phyloP scores from a whole-genome alignment of 2,797 vertebrate genomes.

The Glossophaga mutica region DNA sequence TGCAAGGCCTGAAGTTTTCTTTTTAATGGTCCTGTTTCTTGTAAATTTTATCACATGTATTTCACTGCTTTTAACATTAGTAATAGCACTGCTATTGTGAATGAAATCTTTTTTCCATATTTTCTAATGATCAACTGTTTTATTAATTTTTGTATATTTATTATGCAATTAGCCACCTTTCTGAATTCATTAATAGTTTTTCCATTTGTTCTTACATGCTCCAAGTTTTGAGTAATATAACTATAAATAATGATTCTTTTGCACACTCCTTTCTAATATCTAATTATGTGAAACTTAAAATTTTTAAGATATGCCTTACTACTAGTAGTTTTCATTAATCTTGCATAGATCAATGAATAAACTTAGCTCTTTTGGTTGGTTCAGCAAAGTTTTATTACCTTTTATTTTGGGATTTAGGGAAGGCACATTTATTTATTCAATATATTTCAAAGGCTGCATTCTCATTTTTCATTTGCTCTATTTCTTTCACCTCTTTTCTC shows the following conservation, averaged over 20 bases:
- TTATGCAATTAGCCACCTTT: neutral
- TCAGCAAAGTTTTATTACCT: neutral
- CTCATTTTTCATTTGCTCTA: neutral
- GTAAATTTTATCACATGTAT: neutral
- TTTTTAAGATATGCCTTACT: neutral
- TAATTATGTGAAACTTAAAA: neutral
- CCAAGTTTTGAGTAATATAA: neutral
- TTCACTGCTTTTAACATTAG: constrained; percentile 11
- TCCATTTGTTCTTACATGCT: neutral
- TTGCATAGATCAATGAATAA: neutral
- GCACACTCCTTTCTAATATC: neutral
- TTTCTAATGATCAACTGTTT: neutral
- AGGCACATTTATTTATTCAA: neutral
- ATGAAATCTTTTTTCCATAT: neutral
- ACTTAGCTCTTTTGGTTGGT: neutral
- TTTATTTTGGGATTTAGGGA: neutral
- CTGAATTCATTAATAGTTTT: constrained; percentile 5
- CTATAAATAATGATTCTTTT: neutral
- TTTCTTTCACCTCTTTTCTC: neutral
- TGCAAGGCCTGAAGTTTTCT: neutral
- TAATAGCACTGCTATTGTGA: neutral
- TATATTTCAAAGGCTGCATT: neutral
- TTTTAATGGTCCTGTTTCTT: neutral
- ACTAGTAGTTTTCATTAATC: neutral
- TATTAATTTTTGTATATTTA: neutral